Evolutionary conservation across 2,888 invertebrate genomes (phyloP), one percentile per base, ranked within the genome.

Genomic region (Phytoseiulus persimilis): DNA sequence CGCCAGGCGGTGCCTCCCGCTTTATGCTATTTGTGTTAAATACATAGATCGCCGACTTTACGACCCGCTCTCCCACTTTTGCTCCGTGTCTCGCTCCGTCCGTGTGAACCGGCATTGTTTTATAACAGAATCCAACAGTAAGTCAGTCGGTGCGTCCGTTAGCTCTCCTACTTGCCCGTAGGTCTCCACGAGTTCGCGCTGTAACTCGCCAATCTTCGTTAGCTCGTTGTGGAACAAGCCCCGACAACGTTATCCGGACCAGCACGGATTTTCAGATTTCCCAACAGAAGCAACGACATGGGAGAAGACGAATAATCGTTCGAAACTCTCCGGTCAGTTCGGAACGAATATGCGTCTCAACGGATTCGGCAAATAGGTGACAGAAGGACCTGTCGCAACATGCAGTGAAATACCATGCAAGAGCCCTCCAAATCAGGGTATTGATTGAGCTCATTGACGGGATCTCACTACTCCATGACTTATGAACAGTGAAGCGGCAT

Each of bases 1-100:
- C 65, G 65, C 65, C 65, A 65, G 65, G 65, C 65, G 65, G 65
- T 65, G 65, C 65, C 65, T 65, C 65, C 65, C 65, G 65, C 65
- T 65, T 65, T 65, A 65, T 65, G 65, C 65, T 65, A 65, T 65
- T 65, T 65, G 65, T 65, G 65, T 65, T 65, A 65, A 65, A 65
- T 65, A 65, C 65, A 65, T 65, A 65, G 65, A 65, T 65, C 65
- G 65, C 65, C 65, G 65, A 65, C 65, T 65, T 65, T 65, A 65
- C 65, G 65, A 65, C 65, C 65, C 65, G 65, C 65, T 14, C 65
- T 65, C 65, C 28, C 18, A 28, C 65, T 65, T 65, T 65, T 23
- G 65, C 65, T 65, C 18, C 65, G 65, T 65, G 14, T 65, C 65
- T 65, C 65, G 65, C 65, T 65, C 65, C 65, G 65, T 65, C 28